Base-by-base conservation (phyloP, 2,888 invertebrate genomes). In the Agrochola lychnidis region DNA sequence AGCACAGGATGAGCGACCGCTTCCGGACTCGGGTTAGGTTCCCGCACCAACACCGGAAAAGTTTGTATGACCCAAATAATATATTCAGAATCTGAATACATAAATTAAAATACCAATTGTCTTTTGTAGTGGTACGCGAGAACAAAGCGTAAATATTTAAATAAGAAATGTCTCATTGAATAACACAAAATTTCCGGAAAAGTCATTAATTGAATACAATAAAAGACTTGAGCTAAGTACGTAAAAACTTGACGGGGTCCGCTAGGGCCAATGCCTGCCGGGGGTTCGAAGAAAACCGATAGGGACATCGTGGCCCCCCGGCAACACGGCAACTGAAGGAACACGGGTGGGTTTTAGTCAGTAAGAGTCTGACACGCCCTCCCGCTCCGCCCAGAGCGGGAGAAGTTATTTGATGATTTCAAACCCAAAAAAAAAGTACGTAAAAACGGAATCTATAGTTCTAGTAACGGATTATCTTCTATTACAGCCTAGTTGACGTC, bases 11-110 rank as follows among this genome's bases (percentile, higher is more conserved):
- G 42, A 53, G 22, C 12, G 19, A 59, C 53, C 30, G 66, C 40
- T 73, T 83, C 69, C 78, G 73, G 10, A 30, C 4, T 57, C 57
- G 7, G 61, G 3, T 30, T 53, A 72, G 53, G 64, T 72, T 73
- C 82, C 82, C 68, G 68, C 22, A 77, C 16, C 45, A 56, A 22
- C 40, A 4, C 64, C 72, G 78, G 73, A 81, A 82, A 70, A 70
- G n/a, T 73, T 82, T 51, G 30, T 45, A 51, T 61, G 56, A 22
- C 51, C 66, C 61, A 2, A 73, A 57, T 59, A 45, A 78, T 73
- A 36, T 57, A 70, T 45, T 61, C 68, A 3, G 12, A 53, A 12
- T 42, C 48, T 51, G 22, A 40, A 78, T 62, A 45, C 53, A 79
- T 45, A 73, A 79, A 79, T 72, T 45, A 53, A 45, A 59, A 59